Conservation (phyloP, 2,888 invertebrate genomes). For the Dicyrtomina minuta region DNA sequence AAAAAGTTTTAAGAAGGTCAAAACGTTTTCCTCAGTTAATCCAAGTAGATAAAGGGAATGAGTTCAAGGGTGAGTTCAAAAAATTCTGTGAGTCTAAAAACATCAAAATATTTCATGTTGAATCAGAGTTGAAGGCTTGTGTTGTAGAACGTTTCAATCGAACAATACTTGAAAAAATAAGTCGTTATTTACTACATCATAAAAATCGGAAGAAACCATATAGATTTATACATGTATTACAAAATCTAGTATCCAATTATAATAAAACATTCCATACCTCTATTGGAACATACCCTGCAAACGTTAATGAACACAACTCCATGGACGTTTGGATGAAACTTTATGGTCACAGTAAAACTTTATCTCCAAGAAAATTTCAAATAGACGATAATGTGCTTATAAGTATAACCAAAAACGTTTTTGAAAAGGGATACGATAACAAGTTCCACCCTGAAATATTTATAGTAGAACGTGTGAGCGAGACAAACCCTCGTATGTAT, state of each 20-base stretch:
- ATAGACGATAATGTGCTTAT: conserved; percentile 33
- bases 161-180: conserved; percentile 27
- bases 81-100: conserved; percentile 19
- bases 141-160: conserved; percentile 39
- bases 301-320: conserved; percentile 29
- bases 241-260: conserved; percentile 27
- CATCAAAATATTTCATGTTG: conserved; percentile 37
- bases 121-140: conserved; percentile 33
- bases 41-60: conserved; percentile 5
- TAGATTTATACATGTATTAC: conserved; percentile 33
- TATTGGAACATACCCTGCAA: conserved; percentile 21
- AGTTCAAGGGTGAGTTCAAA: conserved; percentile 28
- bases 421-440: conserved; percentile 1
- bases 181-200: conserved; percentile 8
- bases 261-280: conserved; percentile 26
- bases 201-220: background rate
- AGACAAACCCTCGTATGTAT: conserved; percentile 29
- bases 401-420: too few species aligned
- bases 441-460: conserved; percentile 7
- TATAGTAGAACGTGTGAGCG: conserved; percentile 11
- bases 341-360: conserved; percentile 7
- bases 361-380: conserved; percentile 3
- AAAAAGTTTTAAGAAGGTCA: background rate
- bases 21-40: background rate
- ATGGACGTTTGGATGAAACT: conserved; percentile 31